Evolutionary conservation across 2,113 vertebrate species (phyloP).

Genomic region (Regulus satrapa): DNA sequence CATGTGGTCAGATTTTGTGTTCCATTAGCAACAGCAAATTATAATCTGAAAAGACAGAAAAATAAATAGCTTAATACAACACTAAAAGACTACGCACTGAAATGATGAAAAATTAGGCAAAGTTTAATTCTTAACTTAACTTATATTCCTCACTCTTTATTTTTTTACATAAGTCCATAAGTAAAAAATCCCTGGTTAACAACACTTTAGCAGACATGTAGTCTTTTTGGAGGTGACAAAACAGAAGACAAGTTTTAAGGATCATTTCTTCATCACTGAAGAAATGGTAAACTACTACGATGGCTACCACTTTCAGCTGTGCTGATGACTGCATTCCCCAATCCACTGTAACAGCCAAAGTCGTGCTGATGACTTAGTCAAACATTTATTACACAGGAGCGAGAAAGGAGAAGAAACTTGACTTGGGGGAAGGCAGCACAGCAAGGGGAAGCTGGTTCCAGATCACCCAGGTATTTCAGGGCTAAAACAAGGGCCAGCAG

Average conservation of each 20-base stretch:
- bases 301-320: neutral
- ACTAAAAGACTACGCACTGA: neutral
- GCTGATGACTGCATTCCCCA: neutral
- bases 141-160: neutral
- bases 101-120: neutral
- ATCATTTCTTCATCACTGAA: neutral
- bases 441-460: too few species aligned
- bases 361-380: neutral
- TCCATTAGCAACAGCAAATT: neutral
- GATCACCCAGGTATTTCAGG: neutral
- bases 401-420: neutral
- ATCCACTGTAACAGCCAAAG: fast-evolving
- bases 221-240: neutral
- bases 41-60: neutral
- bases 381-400: fast-evolving
- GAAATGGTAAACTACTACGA: fast-evolving
- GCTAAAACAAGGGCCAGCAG: neutral
- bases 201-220: neutral
- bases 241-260: neutral
- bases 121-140: neutral
- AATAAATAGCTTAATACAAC: neutral
- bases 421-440: neutral
- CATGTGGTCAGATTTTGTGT: neutral
- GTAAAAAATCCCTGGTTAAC: neutral
- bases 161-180: neutral